These are phyloP conservation scores for Macrosoma leucophasiata DNA, from an alignment of 2,888 invertebrate species.

Conservation along the genomic window DNA sequence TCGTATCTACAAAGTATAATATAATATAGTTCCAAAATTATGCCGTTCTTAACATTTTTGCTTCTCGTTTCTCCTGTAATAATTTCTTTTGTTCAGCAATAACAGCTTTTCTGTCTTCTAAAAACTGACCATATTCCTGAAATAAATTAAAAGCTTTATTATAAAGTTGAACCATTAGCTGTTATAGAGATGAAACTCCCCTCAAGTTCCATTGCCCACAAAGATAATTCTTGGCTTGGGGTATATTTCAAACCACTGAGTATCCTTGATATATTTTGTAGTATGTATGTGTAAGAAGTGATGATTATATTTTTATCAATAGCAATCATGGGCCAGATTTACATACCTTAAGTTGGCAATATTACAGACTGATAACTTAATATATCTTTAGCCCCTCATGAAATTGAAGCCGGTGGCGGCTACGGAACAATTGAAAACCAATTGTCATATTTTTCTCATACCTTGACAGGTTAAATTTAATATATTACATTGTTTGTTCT, in stretches of 20 bases:
- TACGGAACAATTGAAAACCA: no score
- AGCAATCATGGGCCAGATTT: no score
- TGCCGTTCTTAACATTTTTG: constrained; percentile 91
- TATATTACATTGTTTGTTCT: no score
- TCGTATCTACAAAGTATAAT: no score
- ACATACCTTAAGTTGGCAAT: no score
- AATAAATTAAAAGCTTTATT: constrained; percentile 25
- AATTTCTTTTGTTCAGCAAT: constrained; percentile 85
- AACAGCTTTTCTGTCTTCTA: constrained; percentile 81
- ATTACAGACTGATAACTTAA: no score
- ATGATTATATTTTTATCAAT: no score
- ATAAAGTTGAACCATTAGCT: constrained; percentile 85
- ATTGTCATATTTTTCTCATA: no score
- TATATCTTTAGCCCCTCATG: no score
- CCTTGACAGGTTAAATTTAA: no score
- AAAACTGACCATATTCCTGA: constrained; percentile 86
- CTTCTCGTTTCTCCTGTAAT: constrained; percentile 89
- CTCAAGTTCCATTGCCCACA: constrained; percentile 83
- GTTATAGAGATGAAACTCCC: constrained; percentile 76
- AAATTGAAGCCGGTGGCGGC: no score
- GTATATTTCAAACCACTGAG: constrained; percentile 96
- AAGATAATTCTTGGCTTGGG: constrained; percentile 96
- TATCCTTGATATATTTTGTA: constrained; percentile 25
- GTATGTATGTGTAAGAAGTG: no score
- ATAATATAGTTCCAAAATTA: constrained; percentile 20